phyloP scores from a whole-genome alignment of 2,888 invertebrate species.

The Corbicula japonica region DNA sequence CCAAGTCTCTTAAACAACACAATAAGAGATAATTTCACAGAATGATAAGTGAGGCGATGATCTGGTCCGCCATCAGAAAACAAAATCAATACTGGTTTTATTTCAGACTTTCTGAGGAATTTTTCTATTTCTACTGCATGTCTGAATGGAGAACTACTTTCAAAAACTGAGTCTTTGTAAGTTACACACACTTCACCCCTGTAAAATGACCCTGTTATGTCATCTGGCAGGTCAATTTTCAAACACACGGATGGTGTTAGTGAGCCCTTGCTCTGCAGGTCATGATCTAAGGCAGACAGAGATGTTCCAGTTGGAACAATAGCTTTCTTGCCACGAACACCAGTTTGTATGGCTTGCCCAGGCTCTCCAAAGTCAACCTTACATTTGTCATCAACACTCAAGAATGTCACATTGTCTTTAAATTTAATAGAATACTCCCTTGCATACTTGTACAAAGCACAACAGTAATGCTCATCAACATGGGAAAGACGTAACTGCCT shows the following conservation, averaged over 20 bases:
- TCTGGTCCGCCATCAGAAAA: conserved; percentile 36
- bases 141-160: conserved; percentile 35
- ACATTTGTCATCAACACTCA: conserved; percentile 61
- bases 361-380: conserved; percentile 65
- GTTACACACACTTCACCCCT: conserved; percentile 53
- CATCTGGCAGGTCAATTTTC: conserved; percentile 54
- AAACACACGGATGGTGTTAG: conserved; percentile 66
- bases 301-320: conserved; percentile 42
- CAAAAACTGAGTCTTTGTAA: conserved; percentile 58
- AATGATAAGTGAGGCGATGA: conserved; percentile 30
- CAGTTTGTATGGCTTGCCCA: conserved; percentile 31
- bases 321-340: conserved; percentile 64
- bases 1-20: conserved; percentile 27
- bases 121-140: conserved; percentile 33
- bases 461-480: conserved; percentile 43
- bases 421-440: conserved; percentile 34
- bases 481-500: conserved; percentile 23
- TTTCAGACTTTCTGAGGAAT: conserved; percentile 12
- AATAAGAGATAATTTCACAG: conserved; percentile 29
- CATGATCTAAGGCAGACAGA: conserved; percentile 58
- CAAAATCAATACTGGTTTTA: conserved; percentile 14
- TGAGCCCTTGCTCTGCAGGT: conserved; percentile 54
- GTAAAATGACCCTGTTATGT: conserved; percentile 51
- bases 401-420: conserved; percentile 21
- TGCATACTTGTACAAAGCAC: conserved; percentile 32